These are phyloP conservation scores for Neodiprion pinetum DNA, from an alignment of 1,140 invertebrate genomes.

Conservation along the genomic window DNA sequence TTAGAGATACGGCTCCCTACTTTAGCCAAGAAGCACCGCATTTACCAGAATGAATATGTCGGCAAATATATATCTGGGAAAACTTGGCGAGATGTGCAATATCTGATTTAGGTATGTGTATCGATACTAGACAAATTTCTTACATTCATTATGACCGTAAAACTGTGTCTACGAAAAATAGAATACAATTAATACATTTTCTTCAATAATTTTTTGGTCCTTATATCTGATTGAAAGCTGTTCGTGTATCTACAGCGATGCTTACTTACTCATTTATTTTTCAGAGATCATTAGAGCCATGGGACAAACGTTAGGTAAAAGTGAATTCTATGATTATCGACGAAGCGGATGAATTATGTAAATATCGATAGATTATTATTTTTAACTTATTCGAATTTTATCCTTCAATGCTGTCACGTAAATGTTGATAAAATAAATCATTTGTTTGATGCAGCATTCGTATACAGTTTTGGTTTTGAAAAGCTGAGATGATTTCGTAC, in stretches of 20 bases:
- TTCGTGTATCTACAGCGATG: neutral
- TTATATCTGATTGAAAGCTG: neutral
- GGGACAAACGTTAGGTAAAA: neutral
- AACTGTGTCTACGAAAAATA: neutral
- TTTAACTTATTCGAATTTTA: constrained; percentile 8
- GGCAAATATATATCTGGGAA: neutral
- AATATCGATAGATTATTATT: constrained; percentile 5
- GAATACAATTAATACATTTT: neutral
- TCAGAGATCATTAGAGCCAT: neutral
- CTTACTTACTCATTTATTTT: neutral
- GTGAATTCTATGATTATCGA: neutral
- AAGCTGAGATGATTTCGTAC: neutral
- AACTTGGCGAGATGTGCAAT: constrained; percentile 27
- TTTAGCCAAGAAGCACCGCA: constrained; percentile 89
- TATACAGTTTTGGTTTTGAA: neutral
- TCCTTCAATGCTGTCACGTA: neutral
- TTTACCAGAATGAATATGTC: constrained; percentile 64
- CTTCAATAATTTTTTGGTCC: neutral
- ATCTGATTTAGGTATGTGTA: constrained; percentile 12
- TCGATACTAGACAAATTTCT: neutral
- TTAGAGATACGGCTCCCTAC: constrained; percentile 91
- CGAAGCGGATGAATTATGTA: neutral
- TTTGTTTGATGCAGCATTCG: neutral
- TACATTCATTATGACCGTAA: neutral
- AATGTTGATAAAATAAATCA: neutral